phyloP scores from a whole-genome alignment of 1,140 invertebrate species.

The Drosophila cardini region DNA sequence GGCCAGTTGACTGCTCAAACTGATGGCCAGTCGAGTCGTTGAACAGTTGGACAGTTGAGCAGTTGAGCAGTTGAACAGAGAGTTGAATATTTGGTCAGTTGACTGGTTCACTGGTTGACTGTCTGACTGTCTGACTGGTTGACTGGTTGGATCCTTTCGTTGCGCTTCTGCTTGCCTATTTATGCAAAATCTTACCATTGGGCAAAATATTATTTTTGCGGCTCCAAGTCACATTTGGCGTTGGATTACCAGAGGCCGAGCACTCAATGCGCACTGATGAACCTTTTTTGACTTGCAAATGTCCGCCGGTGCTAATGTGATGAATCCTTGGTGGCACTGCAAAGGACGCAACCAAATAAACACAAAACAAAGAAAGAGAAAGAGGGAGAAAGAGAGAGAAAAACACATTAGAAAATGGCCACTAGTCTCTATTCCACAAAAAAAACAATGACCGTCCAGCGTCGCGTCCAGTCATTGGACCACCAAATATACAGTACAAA shows the following conservation, averaged over 20 bases:
- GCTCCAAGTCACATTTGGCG: conserved; percentile 88
- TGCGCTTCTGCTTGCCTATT: conserved; percentile 45
- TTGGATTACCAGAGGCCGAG: conserved; percentile 88
- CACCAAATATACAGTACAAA: conserved; percentile 29
- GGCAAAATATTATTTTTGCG: conserved; percentile 88
- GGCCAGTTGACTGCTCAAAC: conserved; percentile 24
- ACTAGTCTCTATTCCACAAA: conserved; percentile 24
- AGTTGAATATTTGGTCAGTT: conserved; percentile 6
- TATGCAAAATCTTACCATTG: conserved; percentile 86
- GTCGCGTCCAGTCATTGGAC: conserved; percentile 21
- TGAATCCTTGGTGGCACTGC: conserved; percentile 87
- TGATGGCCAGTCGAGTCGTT: conserved; percentile 14
- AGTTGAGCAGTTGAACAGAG: conserved; percentile 3
- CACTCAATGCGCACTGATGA: conserved; percentile 88
- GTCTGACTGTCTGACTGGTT: neutral
- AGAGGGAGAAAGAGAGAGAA: conserved; percentile 20
- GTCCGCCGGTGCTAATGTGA: conserved; percentile 86
- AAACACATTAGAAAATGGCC: conserved; percentile 74
- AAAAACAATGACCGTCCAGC: conserved; percentile 33
- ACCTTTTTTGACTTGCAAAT: conserved; percentile 88
- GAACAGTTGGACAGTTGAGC: conserved; percentile 8
- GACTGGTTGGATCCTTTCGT: conserved; percentile 41
- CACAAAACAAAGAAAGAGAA: conserved; percentile 26
- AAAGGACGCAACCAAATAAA: conserved; percentile 45
- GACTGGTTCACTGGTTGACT: neutral